These are phyloP conservation scores for Abrostola triplasia DNA, from an alignment of 2,888 invertebrate genomes.

Conservation along the genomic window DNA sequence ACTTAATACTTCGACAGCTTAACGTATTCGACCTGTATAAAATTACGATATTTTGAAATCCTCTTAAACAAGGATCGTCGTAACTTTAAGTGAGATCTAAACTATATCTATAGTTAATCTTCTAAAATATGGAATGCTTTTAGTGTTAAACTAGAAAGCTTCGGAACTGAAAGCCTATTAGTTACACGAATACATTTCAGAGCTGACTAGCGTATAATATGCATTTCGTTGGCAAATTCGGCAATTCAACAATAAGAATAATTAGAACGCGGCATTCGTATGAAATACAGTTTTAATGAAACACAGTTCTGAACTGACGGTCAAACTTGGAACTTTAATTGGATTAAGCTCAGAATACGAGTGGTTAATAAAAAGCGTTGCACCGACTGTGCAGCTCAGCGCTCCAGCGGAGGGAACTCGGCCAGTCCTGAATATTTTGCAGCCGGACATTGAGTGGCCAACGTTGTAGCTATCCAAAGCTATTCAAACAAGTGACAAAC, in stretches of 20 bases:
- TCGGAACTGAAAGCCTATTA: slow-evolving; percentile 3
- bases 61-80: slow-evolving; percentile 5
- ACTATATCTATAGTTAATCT: slow-evolving; percentile 8
- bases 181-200: slow-evolving; percentile 12
- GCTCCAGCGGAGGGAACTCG: slow-evolving; percentile 44
- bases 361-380: slow-evolving; percentile 61
- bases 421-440: slow-evolving; percentile 53
- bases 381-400: slow-evolving; percentile 40
- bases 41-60: slow-evolving; percentile 19
- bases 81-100: slow-evolving; percentile 11
- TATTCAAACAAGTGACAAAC: slow-evolving; percentile 35
- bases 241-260: slow-evolving; percentile 17
- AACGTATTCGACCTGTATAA: slow-evolving; percentile 20
- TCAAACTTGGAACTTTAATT: slow-evolving; percentile 64
- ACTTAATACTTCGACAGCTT: slow-evolving; percentile 19
- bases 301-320: slow-evolving; percentile 38
- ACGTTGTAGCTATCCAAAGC: slow-evolving; percentile 20
- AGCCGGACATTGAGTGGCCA: slow-evolving; percentile 32
- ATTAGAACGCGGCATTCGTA: slow-evolving; percentile 34
- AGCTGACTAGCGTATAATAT: background rate
- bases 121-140: slow-evolving; percentile 12
- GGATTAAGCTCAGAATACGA: slow-evolving; percentile 59
- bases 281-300: slow-evolving; percentile 49
- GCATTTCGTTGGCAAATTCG: slow-evolving; percentile 11
- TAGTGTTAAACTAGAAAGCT: slow-evolving; percentile 9